Base-by-base conservation (phyloP, 2,888 invertebrate species). In the Parnassius mnemosyne region DNA sequence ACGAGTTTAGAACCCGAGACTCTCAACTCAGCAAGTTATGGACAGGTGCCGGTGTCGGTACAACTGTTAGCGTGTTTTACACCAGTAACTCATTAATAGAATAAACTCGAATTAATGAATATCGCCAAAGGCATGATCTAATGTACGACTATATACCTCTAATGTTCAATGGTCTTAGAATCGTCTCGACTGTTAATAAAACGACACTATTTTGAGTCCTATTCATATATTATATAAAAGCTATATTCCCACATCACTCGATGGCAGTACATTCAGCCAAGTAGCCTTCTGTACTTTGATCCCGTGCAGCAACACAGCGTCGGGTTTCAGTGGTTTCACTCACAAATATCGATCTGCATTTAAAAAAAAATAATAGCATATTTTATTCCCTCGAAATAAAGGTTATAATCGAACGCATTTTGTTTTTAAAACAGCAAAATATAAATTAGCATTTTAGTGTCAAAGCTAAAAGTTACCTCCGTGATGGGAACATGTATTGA, bases 291-390 rank as follows among this genome's bases (percentile, higher is more conserved):
- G 52, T 63, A 66, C 68, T 66, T 65, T 63, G 67, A 66, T 72
- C 68, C 65, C 67, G 67, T 68, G 66, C 67, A 61, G 64, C 66
- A 65, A 60, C 61, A 68, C 69, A 72, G 80, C 74, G 72, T 85
- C 77, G 66, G 73, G 72, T 85, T 85, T 84, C 85, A 84, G 85
- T 65, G 85, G 85, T 85, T 82, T 78, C 69, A 53, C 64, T 65
- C 65, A 65, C 44, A 71, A 71, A 69, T 69, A 60, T 3, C 52
- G 63, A 60, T 7, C 51, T 56, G 41, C 57, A 42, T 49, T 59
- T 63, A 49, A 59, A 56, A 65, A 34, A 69, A 69, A 58, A 46
- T 11, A 20, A 46, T 20, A n/a, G 13, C 60, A 58, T 50, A 13
- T 20, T 46, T 47, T 67, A 68, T 20, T 5, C 41, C 20, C 11